Evolutionary conservation across 2,888 invertebrate species (phyloP), one percentile per base, ranked within the genome.

Genomic region (Trichogramma evanescens): DNA sequence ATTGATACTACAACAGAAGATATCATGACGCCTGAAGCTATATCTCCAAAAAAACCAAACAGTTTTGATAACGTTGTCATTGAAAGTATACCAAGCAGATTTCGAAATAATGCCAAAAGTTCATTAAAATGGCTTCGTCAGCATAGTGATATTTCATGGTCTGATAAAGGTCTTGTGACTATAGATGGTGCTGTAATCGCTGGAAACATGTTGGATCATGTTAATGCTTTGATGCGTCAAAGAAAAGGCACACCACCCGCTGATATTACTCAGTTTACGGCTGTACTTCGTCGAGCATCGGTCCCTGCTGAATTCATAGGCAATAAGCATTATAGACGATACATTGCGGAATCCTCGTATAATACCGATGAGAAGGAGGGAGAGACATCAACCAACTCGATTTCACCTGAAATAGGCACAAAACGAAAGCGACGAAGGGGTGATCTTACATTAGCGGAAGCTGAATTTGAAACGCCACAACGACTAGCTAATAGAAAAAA

Each of bases 151-250:
- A 58, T 61, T 48, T 58, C 60, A 8, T 63, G 58, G 63, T 45
- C 54, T 46, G 46, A 54, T 3, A 40, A 43, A 40, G 63, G 57
- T 4, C 54, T 53, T 8, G 61, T 64, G 42, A 46, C 53, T 3
- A 49, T 59, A 8, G 8, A 51, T 8, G 59, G 61, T 0, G n/a
- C 7, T 9, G 2, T 39, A 4, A 48, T 64, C n/a, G 10, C 38
- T 10, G 50, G 49, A 3, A 50, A 50, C 4, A 62, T 59, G 7
- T 59, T 64, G 40, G 51, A 59, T 42, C 56, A 62, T 48, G 54
- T 64, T 43, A 63, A 63, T 40, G 60, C 57, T 6, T 38, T 53
- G 1, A 63, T 61, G 50, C 26, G 51, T 43, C n/a, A 13, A 3
- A 49, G 56, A 54, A 59, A 59, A 53, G 39, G 13, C 3, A 6